A percentile compares a stretch with the other conserved stretches of the same genome.
Conservation (phyloP, 2,888 invertebrate genomes). For the Perithous albicinctus region DNA sequence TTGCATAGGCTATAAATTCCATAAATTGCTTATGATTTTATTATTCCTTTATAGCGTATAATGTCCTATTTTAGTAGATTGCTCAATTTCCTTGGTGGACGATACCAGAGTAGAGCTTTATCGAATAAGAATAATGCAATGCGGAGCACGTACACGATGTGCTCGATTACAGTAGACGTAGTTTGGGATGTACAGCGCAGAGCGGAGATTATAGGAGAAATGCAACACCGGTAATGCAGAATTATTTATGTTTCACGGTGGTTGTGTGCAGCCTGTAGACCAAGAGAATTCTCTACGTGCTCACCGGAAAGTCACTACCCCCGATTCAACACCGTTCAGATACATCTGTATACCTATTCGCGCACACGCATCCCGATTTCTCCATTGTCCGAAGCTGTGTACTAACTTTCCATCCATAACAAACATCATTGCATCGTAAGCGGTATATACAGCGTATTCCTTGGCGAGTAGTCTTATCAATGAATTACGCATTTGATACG, state of each 20-base stretch:
- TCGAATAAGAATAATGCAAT: conserved; percentile 41
- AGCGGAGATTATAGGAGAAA: neutral
- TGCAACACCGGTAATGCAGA: conserved; percentile 19
- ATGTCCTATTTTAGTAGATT: neutral
- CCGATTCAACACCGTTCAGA: neutral
- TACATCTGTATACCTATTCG: neutral
- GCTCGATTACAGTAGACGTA: conserved; percentile 16
- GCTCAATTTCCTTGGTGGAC: neutral
- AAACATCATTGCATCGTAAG: conserved; percentile 37
- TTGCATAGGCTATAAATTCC: no score
- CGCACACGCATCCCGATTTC: conserved; percentile 11
- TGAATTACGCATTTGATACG: neutral
- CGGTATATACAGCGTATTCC: conserved; percentile 14
- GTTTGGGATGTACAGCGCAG: neutral
- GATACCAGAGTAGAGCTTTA: conserved; percentile 4
- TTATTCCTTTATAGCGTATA: neutral
- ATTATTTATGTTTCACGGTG: neutral
- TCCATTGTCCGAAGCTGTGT: conserved; percentile 40
- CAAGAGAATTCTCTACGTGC: neutral
- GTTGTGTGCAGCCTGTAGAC: neutral
- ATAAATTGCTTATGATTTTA: neutral
- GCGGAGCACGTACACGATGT: conserved; percentile 37
- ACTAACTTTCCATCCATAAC: conserved; percentile 31
- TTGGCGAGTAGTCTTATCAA: neutral
- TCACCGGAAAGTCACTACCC: conserved; percentile 17